phyloP scores from a whole-genome alignment of 2,113 vertebrate genomes.

The Corythaixoides concolor region DNA sequence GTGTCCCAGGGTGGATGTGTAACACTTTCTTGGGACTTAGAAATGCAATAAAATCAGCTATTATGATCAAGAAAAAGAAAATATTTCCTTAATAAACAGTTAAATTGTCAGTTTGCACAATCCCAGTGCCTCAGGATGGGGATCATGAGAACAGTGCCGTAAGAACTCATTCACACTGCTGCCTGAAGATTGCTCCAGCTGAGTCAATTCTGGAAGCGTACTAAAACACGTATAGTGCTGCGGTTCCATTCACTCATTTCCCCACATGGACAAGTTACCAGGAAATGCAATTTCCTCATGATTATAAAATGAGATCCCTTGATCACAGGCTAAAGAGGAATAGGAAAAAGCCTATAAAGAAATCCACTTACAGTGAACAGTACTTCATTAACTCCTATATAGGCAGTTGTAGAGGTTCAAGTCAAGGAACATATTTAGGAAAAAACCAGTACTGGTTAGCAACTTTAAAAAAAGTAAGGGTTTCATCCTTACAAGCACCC shows the following conservation, averaged over 20 bases:
- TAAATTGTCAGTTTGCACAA: background rate
- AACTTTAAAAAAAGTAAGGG: fast-evolving
- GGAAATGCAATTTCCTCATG: background rate
- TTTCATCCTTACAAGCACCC: background rate
- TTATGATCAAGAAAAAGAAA: background rate
- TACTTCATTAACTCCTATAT: background rate
- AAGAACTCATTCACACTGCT: background rate
- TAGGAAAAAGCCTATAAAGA: background rate
- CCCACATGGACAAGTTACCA: background rate
- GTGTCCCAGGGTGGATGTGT: background rate
- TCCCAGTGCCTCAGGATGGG: background rate
- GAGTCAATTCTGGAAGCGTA: background rate
- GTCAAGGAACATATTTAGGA: background rate
- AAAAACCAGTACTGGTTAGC: background rate
- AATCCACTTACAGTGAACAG: background rate
- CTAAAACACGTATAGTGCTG: background rate
- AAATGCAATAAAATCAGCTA: background rate
- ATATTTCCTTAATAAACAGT: background rate
- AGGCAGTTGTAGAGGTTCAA: background rate
- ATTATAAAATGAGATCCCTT: background rate
- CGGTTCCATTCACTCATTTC: background rate
- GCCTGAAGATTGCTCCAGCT: background rate
- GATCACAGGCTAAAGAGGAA: background rate
- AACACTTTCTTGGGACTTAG: background rate
- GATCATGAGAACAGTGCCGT: background rate